These are phyloP conservation scores for Lipophrys pholis DNA, from an alignment of 2,113 vertebrate genomes.

Conservation along the genomic window DNA sequence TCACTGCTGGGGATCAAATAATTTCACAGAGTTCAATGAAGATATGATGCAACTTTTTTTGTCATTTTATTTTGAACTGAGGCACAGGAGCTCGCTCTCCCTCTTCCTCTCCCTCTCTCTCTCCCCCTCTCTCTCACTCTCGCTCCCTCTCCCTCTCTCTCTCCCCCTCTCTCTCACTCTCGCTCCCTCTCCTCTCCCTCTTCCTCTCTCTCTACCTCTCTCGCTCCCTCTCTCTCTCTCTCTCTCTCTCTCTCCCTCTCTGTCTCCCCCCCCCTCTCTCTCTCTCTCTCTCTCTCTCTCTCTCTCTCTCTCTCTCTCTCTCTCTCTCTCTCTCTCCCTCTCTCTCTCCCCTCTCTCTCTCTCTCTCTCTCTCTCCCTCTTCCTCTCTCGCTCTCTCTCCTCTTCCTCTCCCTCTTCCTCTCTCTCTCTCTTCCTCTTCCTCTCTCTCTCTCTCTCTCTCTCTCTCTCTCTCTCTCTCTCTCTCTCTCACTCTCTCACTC, in stretches of 20 bases:
- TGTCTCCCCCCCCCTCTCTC: too few relatives aligned
- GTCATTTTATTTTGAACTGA: neutral
- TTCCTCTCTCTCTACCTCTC: too few relatives aligned
- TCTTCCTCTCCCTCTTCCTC: too few relatives aligned
- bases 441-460: conserved; percentile 21
- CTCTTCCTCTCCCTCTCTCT: too few relatives aligned
- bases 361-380: conserved; percentile 52
- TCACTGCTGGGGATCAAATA: neutral
- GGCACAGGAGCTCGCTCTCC: too few relatives aligned
- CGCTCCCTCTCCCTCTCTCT: conserved; percentile 24
- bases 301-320: conserved; percentile 24
- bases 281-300: neutral
- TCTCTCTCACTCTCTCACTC: neutral
- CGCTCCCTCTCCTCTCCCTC: too few relatives aligned
- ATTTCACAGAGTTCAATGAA: neutral
- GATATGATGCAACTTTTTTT: neutral
- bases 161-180: too few relatives aligned
- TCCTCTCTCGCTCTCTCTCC: too few relatives aligned
- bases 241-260: conserved; percentile 21
- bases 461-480: neutral
- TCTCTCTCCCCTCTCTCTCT: conserved; percentile 8
- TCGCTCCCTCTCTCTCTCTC: conserved; percentile 7
- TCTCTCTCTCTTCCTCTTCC: too few relatives aligned
- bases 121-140: neutral
- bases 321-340: neutral